Conservation (phyloP, 2,113 vertebrate species). For the Choloepus hoffmanni region DNA sequence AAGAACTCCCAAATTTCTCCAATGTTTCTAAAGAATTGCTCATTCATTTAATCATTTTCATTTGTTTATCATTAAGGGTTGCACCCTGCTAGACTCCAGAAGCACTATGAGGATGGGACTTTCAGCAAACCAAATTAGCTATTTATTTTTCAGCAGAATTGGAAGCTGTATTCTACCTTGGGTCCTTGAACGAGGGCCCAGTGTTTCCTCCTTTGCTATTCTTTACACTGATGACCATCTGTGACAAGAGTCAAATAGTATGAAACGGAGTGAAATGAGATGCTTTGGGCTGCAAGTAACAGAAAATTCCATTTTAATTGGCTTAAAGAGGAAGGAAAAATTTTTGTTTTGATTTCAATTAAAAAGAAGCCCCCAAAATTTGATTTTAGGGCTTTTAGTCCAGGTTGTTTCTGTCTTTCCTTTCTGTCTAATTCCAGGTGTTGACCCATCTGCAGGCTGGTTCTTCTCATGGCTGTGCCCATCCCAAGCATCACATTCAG, state of each 20-base stretch:
- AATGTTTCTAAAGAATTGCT: accelerated
- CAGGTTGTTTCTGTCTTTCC: too few species aligned
- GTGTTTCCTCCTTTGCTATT: too few species aligned
- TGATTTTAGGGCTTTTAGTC: neutral
- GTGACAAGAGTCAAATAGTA: too few species aligned
- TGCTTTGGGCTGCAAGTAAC: neutral
- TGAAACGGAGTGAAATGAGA: accelerated
- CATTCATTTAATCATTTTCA: neutral
- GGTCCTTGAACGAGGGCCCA: neutral
- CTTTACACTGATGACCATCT: neutral
- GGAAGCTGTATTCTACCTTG: too few species aligned
- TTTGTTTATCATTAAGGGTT: neutral
- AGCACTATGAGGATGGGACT: accelerated
- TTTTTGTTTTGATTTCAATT: neutral
- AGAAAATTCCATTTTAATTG: neutral
- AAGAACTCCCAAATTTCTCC: neutral
- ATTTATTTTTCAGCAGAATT: neutral
- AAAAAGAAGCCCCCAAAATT: too few species aligned
- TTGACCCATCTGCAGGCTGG: neutral
- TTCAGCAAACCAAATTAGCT: too few species aligned
- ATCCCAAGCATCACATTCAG: too few species aligned
- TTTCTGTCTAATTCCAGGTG: neutral
- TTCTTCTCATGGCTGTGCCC: neutral
- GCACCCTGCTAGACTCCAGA: neutral
- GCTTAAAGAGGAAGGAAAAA: neutral